Evolutionary conservation across 2,888 invertebrate genomes (phyloP), one percentile per base, ranked within the genome.

Genomic region (Pachycephus smyrnensis): DNA sequence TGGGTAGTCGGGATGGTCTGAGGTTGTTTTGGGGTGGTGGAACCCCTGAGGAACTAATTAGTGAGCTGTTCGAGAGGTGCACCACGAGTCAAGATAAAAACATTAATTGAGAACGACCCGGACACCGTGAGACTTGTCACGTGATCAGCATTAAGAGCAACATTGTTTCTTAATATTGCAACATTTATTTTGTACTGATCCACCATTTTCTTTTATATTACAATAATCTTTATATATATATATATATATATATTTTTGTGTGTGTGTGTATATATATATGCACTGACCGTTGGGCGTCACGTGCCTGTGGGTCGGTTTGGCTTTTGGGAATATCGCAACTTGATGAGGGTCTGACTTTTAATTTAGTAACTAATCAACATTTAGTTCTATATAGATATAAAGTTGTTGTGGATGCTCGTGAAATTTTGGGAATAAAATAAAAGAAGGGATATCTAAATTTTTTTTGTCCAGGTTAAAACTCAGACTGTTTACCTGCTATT

Each of bases 31-130:
- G 12, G 33, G 71, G 31, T 31, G 71, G 31, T 71, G 71, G 32
- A 23, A 71, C 12, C 12, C 32, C 71, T 12, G 33, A 71, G 71
- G 71, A 71, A 31, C 71, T 71, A 71, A 71, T 71, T 71, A 71
- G 71, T 23, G 31, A 33, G 71, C 12, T 9, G 71, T 71, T 71
- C 23, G 33, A 71, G 71, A 71, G 32, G 71, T 71, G 71, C 31
- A 71, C 71, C 71, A 23, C 31, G 23, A 71, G 33, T 33, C 9
- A 31, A 33, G 71, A 71, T 33, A 23, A 71, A 71, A 71, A 71
- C 31, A 71, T 71, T 71, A 71, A 71, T 31, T 33, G 71, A 32
- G 71, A 33, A 71, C 1, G 31, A 71, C 71, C 23, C 6, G 55
- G 23, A 23, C 23, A 55, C 55, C 23, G 6, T 55, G 23, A 9